A percentile compares a stretch with the other conserved stretches of the same genome.
These are phyloP conservation scores for Petrophora chlorosata DNA, from an alignment of 2,888 invertebrate genomes.

Conservation along the genomic window DNA sequence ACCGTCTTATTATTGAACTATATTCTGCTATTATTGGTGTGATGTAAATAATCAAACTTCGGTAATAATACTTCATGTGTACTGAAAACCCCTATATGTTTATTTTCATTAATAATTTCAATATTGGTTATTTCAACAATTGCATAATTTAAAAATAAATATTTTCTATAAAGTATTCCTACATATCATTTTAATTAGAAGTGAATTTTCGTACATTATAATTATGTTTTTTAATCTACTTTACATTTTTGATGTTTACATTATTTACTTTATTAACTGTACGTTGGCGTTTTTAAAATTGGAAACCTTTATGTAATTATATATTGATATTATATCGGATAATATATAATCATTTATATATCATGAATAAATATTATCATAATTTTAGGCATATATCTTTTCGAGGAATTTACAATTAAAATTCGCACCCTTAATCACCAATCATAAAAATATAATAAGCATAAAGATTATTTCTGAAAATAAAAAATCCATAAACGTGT, in stretches of 20 bases:
- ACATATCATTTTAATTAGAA: constrained; percentile 73
- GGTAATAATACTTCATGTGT: background rate
- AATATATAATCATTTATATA: constrained; percentile 18
- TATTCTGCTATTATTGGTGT: constrained; percentile 1
- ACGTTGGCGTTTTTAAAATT: background rate
- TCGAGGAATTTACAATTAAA: constrained; percentile 67
- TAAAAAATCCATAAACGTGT: constrained; percentile 31
- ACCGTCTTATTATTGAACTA: constrained; percentile 5
- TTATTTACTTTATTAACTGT: background rate
- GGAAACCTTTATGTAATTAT: background rate
- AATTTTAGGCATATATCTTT: constrained; percentile 63
- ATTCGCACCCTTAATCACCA: constrained; percentile 24
- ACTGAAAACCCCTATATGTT: background rate
- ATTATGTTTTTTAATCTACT: background rate
- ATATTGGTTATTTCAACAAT: too few species aligned
- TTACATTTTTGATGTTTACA: background rate
- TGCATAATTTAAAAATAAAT: background rate
- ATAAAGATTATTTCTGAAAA: constrained; percentile 31
- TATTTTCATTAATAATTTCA: too few species aligned
- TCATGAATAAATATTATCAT: constrained; percentile 39
- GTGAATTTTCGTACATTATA: constrained; percentile 32
- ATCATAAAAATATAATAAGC: constrained; percentile 34
- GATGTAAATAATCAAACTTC: constrained; percentile 12
- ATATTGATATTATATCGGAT: background rate
- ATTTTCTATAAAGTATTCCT: constrained; percentile 45